A percentile compares a stretch with the other conserved stretches of the same genome.
Conservation (phyloP, 1,140 invertebrate genomes). For the Leguminivora glycinivorella region DNA sequence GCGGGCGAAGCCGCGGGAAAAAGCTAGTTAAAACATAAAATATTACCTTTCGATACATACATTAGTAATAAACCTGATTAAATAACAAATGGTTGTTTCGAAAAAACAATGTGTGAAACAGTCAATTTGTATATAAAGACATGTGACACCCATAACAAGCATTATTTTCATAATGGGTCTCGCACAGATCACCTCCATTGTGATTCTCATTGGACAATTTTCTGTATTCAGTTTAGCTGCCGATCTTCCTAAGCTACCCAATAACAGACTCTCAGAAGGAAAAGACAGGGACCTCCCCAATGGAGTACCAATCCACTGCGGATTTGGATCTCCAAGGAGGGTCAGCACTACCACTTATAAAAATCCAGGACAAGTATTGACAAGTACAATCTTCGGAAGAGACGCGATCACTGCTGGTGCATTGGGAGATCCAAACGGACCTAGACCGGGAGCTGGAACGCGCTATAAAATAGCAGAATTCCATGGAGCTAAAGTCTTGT, state of each 20-base stretch:
- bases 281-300: neutral
- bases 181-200: neutral
- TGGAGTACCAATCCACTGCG: neutral
- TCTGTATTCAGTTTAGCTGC: neutral
- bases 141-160: neutral
- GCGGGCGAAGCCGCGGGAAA: no score
- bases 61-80: neutral
- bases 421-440: neutral
- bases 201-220: constrained; percentile 2
- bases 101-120: neutral
- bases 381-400: neutral
- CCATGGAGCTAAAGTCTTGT: neutral
- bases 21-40: no score
- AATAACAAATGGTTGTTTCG: neutral
- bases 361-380: neutral
- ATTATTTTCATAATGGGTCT: constrained; percentile 5
- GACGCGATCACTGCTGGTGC: constrained; percentile 1
- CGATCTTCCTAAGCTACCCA: neutral
- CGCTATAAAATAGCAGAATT: neutral
- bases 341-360: neutral
- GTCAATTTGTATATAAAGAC: neutral
- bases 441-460: neutral
- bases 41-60: no score
- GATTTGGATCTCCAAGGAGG: neutral
- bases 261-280: constrained; percentile 13